phyloP scores from a whole-genome alignment of 2,113 vertebrate species.

The Lagopus muta region DNA sequence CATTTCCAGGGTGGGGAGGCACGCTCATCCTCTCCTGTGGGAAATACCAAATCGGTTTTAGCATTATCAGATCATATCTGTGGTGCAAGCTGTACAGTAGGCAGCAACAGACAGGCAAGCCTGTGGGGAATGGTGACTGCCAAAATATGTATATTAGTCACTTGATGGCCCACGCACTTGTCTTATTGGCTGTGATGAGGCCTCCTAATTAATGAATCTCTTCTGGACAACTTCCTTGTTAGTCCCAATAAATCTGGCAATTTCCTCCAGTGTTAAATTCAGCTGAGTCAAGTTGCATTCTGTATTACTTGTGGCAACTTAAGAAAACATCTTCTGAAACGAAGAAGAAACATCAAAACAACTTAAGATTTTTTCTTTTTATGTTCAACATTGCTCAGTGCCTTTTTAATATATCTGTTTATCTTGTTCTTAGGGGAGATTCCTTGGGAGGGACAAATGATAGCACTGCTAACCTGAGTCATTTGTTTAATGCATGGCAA shows the following conservation, averaged over 20 bases:
- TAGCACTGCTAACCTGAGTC: background rate
- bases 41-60: conserved; percentile 51
- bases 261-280: background rate
- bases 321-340: background rate
- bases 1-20: conserved; percentile 41
- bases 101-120: conserved; percentile 43
- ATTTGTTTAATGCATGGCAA: background rate
- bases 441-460: background rate
- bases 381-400: background rate
- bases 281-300: conserved; percentile 6
- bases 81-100: background rate
- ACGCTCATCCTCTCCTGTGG: background rate
- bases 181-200: conserved; percentile 54
- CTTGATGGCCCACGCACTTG: background rate
- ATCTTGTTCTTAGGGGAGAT: background rate
- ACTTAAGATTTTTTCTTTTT: background rate
- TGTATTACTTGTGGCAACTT: background rate
- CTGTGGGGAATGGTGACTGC: conserved; percentile 38
- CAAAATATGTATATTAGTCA: conserved; percentile 44
- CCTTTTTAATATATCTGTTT: background rate
- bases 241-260: conserved; percentile 21
- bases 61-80: conserved; percentile 43
- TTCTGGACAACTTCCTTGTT: conserved; percentile 57
- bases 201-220: conserved; percentile 47
- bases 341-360: background rate